phyloP scores from a whole-genome alignment of 92 coral and sea anemone genomes.

The Epizoanthus illoricatus region DNA sequence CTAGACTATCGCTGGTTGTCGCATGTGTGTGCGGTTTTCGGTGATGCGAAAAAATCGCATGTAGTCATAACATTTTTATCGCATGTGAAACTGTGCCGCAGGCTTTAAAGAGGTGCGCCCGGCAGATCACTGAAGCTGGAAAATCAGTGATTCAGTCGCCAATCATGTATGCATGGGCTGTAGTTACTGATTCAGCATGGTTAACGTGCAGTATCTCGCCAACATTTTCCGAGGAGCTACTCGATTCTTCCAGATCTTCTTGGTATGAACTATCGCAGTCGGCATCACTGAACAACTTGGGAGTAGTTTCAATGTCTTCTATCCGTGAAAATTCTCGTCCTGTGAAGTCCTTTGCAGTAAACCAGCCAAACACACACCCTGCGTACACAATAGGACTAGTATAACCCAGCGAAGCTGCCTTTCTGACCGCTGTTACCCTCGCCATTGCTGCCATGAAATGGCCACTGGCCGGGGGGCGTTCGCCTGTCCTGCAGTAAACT shows the following conservation, averaged over 20 bases:
- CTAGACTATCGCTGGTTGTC: too few relatives aligned
- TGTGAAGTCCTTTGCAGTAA: slow-evolving; percentile 74
- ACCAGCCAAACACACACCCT: slow-evolving; percentile 91
- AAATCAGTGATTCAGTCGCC: too few relatives aligned
- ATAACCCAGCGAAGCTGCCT: slow-evolving; percentile 85
- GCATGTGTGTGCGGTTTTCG: too few relatives aligned
- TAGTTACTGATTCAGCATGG: background rate
- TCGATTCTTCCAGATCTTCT: background rate
- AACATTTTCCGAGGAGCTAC: background rate
- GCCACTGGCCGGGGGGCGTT: slow-evolving; percentile 81
- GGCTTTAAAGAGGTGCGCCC: too few relatives aligned
- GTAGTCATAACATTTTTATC: too few relatives aligned
- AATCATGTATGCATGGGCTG: background rate
- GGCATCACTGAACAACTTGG: slow-evolving; percentile 33
- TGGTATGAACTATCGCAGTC: slow-evolving; percentile 8
- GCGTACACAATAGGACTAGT: slow-evolving; percentile 92
- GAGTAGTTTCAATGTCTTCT: slow-evolving; percentile 19
- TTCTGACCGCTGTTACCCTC: slow-evolving; percentile 81
- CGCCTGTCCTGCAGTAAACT: slow-evolving; percentile 89
- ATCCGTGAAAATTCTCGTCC: slow-evolving; percentile 1
- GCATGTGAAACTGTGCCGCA: too few relatives aligned
- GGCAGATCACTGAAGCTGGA: too few relatives aligned
- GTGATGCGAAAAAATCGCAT: too few relatives aligned
- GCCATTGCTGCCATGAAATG: slow-evolving; percentile 88
- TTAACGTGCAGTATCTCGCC: background rate